Conservation (phyloP, 2,113 vertebrate species). For the Ctenomys sociabilis region DNA sequence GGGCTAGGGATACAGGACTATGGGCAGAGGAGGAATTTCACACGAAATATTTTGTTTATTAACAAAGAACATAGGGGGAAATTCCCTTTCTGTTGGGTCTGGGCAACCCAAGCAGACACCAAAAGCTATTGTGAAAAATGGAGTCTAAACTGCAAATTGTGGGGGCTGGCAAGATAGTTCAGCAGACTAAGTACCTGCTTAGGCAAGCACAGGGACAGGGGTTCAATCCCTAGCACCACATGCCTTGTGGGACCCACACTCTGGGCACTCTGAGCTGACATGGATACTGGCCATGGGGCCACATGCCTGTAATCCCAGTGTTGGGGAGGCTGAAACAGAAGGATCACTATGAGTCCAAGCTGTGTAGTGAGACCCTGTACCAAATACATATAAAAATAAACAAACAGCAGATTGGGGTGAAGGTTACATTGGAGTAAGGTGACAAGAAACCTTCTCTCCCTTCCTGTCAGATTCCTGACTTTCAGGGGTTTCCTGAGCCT, state of each 20-base stretch:
- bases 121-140: constrained; percentile 70
- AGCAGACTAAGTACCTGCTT: too few species aligned
- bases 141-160: constrained; percentile 22
- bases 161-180: too few species aligned
- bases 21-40: constrained; percentile 78
- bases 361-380: too few species aligned
- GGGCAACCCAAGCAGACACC: constrained; percentile 62
- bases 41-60: constrained; percentile 83
- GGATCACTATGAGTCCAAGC: too few species aligned
- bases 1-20: constrained; percentile 51
- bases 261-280: too few species aligned
- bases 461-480: constrained; percentile 43
- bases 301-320: too few species aligned
- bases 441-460: not conserved
- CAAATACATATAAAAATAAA: too few species aligned
- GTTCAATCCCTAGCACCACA: too few species aligned
- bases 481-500: constrained; percentile 37
- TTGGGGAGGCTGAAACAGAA: too few species aligned
- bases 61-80: constrained; percentile 74
- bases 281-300: too few species aligned
- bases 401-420: constrained; percentile 8
- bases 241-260: too few species aligned
- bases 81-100: constrained; percentile 76
- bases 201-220: too few species aligned
- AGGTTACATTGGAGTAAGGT: not conserved